These are phyloP conservation scores for Microtus montanus DNA, from an alignment of 2,113 vertebrate species.

Conservation along the genomic window DNA sequence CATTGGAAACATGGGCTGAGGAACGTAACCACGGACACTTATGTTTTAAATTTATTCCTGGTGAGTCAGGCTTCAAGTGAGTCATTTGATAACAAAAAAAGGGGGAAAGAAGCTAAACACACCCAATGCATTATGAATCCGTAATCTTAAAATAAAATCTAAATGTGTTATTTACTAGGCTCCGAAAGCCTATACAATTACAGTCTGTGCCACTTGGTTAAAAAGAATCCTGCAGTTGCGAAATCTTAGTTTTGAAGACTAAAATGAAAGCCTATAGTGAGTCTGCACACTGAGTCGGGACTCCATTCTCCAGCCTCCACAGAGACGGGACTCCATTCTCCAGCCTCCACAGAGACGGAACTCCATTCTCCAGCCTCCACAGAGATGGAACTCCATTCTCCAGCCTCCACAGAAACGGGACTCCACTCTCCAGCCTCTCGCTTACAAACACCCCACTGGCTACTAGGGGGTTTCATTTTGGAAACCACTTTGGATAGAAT, in stretches of 20 bases:
- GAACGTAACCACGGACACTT: background rate
- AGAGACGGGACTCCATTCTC: no score
- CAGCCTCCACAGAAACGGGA: background rate
- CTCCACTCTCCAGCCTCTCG: no score
- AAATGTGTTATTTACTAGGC: background rate
- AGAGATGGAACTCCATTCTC: no score
- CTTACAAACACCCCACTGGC: background rate
- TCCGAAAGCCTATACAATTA: background rate
- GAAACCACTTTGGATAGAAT: background rate
- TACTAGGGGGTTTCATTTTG: background rate
- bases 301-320: background rate
- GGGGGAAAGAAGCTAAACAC: background rate
- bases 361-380: no score
- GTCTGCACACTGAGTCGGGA: background rate
- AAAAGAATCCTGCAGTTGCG: background rate
- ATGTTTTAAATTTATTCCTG: background rate
- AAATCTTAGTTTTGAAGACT: background rate
- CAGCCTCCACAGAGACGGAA: background rate
- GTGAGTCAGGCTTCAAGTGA: constrained; percentile 20
- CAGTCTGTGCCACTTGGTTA: background rate
- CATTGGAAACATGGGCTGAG: background rate
- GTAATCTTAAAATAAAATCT: constrained; percentile 30
- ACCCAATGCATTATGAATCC: background rate
- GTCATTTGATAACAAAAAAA: constrained; percentile 2
- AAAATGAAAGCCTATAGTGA: background rate